phyloP scores from a whole-genome alignment of 1,140 invertebrate species.

The Periplaneta americana region DNA sequence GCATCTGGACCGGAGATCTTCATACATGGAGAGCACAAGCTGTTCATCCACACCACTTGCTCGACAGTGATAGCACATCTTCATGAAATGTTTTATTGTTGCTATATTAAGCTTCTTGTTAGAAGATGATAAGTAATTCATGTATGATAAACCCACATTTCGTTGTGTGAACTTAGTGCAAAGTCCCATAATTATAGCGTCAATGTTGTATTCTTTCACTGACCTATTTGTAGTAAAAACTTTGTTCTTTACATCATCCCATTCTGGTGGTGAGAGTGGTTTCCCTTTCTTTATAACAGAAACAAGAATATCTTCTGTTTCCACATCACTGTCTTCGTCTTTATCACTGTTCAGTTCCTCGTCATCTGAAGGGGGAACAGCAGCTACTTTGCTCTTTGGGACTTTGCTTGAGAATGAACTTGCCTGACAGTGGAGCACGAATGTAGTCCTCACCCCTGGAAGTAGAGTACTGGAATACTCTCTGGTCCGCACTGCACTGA shows the following conservation, averaged over 20 bases:
- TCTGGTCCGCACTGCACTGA: neutral
- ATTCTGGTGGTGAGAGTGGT: slow-evolving; percentile 21
- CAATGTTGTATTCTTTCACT: slow-evolving; percentile 44
- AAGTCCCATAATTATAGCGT: slow-evolving; percentile 46
- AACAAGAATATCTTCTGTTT: neutral
- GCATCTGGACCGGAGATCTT: slow-evolving; percentile 46
- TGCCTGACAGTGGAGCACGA: neutral
- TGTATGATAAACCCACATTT: slow-evolving; percentile 47
- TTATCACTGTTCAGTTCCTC: neutral
- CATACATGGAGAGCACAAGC: slow-evolving; percentile 35
- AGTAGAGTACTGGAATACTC: too few species aligned
- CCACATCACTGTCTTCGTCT: neutral
- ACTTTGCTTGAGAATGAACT: neutral
- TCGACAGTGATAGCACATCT: slow-evolving; percentile 40
- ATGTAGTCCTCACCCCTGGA: neutral
- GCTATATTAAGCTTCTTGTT: slow-evolving; percentile 41
- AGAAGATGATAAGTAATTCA: slow-evolving; percentile 44
- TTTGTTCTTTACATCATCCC: slow-evolving; percentile 25
- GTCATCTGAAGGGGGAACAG: neutral
- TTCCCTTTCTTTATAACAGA: neutral
- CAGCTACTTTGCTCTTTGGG: neutral
- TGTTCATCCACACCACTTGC: slow-evolving; percentile 24
- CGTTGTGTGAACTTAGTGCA: slow-evolving; percentile 38
- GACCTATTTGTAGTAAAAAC: slow-evolving; percentile 24
- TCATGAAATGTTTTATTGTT: slow-evolving; percentile 34